Evolutionary conservation across 2,888 invertebrate species (phyloP).

Genomic region (Clivina fossor): DNA sequence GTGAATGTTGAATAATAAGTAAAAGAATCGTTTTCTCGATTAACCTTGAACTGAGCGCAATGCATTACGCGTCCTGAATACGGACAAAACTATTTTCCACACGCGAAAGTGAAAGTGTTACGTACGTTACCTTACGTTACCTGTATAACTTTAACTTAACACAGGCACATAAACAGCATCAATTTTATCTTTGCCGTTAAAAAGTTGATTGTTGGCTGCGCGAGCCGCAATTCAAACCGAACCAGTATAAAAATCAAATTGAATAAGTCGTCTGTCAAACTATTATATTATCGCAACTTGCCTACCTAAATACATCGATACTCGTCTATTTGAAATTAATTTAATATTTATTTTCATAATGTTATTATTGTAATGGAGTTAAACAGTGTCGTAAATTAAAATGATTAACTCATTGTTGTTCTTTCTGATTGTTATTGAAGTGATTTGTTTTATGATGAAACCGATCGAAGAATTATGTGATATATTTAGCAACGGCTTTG

Average conservation of each 20-base stretch:
- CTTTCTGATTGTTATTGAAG: slow-evolving; percentile 6
- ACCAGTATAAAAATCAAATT: not conserved
- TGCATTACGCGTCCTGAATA: not conserved
- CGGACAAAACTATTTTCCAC: not conserved
- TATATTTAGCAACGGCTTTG: not conserved
- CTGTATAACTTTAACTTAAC: not conserved
- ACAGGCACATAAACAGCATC: not conserved
- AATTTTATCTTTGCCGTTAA: not conserved
- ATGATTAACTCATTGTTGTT: slow-evolving; percentile 8
- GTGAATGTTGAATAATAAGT: too few relatives aligned
- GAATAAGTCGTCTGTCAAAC: not conserved
- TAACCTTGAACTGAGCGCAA: too few relatives aligned
- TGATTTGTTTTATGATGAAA: slow-evolving; percentile 2
- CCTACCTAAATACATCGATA: not conserved
- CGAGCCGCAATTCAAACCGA: too few relatives aligned
- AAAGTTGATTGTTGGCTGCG: not conserved
- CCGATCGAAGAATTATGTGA: slow-evolving; percentile 13
- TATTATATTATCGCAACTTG: too few relatives aligned
- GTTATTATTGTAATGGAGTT: too few relatives aligned
- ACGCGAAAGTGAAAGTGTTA: slow-evolving; percentile 1
- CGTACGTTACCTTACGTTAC: too few relatives aligned
- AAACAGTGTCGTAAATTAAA: too few relatives aligned
- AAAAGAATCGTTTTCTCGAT: too few relatives aligned
- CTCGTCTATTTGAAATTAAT: not conserved
- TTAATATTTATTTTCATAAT: not conserved